Conservation (phyloP, 2,888 invertebrate genomes). For the Callosobruchus maculatus region DNA sequence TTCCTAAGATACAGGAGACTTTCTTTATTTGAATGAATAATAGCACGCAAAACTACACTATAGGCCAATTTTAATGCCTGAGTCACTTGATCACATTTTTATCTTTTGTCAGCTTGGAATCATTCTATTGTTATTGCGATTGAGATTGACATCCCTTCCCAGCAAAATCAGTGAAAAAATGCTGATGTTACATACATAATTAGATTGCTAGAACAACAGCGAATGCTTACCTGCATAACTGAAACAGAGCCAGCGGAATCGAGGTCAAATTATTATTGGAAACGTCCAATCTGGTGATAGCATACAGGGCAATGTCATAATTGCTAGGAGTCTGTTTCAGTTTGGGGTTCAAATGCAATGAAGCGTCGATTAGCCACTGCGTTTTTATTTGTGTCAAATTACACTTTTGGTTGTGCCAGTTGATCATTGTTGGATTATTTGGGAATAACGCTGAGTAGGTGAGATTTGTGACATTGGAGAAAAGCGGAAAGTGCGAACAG, state of each 20-base stretch:
- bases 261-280: constrained; percentile 81
- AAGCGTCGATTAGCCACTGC: constrained; percentile 82
- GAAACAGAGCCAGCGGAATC: constrained; percentile 80
- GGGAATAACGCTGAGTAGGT: constrained; percentile 81
- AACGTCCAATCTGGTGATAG: constrained; percentile 90
- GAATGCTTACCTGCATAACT: constrained; percentile 52
- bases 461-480: constrained; percentile 56
- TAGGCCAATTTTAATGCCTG: too few relatives aligned
- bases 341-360: constrained; percentile 79
- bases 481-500: constrained; percentile 53
- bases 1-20: too few relatives aligned
- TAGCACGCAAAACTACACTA: too few relatives aligned
- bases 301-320: constrained; percentile 72
- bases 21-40: too few relatives aligned
- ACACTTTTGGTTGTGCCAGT: constrained; percentile 84
- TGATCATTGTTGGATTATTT: constrained; percentile 79
- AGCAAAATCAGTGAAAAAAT: too few relatives aligned
- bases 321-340: constrained; percentile 66
- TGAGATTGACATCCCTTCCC: too few relatives aligned
- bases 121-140: too few relatives aligned
- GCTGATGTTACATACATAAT: too few relatives aligned
- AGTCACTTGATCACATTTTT: too few relatives aligned
- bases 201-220: too few relatives aligned
- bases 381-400: constrained; percentile 68
- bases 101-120: too few relatives aligned